Percentiles rank a stretch among this genome's conserved stretches.
These are phyloP conservation scores for Acromyrmex charruanus DNA, from an alignment of 1,140 invertebrate genomes.

Conservation along the genomic window DNA sequence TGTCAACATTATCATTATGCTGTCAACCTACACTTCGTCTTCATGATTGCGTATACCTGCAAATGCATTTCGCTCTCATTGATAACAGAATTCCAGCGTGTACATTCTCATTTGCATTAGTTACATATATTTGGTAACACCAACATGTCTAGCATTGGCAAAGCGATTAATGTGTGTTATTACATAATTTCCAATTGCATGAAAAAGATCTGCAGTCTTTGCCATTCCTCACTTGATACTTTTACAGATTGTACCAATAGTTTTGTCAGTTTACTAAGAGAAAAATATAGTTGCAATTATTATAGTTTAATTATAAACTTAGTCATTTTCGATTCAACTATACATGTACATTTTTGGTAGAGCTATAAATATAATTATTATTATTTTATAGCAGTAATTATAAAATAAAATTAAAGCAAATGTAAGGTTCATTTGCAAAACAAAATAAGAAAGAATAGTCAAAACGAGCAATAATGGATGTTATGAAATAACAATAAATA, in stretches of 20 bases:
- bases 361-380: too few relatives aligned
- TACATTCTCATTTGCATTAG: constrained; percentile 25
- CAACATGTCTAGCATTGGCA: background rate
- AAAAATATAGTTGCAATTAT: too few relatives aligned
- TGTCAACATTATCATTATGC: background rate
- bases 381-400: too few relatives aligned
- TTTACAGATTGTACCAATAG: background rate
- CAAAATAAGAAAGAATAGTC: too few relatives aligned
- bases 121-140: constrained; percentile 1
- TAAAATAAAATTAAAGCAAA: too few relatives aligned
- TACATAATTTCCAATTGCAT: constrained; percentile 1
- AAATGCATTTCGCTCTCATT: background rate
- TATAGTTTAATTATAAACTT: too few relatives aligned
- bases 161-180: background rate
- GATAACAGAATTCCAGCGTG: background rate
- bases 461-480: too few relatives aligned
- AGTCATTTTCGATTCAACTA: too few relatives aligned
- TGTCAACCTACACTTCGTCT: background rate
- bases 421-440: too few relatives aligned
- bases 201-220: background rate
- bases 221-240: background rate
- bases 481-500: too few relatives aligned
- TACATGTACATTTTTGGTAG: too few relatives aligned
- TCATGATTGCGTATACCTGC: background rate
- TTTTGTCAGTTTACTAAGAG: too few relatives aligned